phyloP scores from a whole-genome alignment of 2,797 vertebrate genomes.

The Lacerta bilineata region DNA sequence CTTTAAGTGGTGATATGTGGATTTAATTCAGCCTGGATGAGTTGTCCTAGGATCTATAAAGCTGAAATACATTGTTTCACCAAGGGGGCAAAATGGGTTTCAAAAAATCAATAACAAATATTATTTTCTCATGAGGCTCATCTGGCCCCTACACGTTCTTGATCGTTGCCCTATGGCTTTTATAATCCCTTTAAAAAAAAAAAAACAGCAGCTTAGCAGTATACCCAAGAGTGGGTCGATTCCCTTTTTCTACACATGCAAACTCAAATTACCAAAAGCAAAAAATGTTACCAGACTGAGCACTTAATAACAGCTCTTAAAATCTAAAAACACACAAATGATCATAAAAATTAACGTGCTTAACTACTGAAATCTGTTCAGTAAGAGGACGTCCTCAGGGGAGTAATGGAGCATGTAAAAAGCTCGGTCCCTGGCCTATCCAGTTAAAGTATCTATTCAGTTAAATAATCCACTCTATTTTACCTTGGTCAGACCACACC shows the following conservation, averaged over 20 bases:
- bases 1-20: slow-evolving; percentile 53
- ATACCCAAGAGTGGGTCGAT: not conserved
- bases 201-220: slow-evolving; percentile 30
- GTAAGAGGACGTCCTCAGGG: not conserved
- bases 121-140: slow-evolving; percentile 42
- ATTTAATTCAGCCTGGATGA: slow-evolving; percentile 53
- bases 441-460: too few species aligned
- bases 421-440: not conserved
- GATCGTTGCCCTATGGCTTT: slow-evolving; percentile 11
- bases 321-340: not conserved
- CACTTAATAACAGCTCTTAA: not conserved
- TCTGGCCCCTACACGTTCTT: slow-evolving; percentile 40
- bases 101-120: slow-evolving; percentile 43
- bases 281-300: not conserved
- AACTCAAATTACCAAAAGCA: not conserved
- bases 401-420: not conserved
- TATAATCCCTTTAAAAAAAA: slow-evolving; percentile 34
- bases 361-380: not conserved
- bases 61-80: slow-evolving; percentile 36
- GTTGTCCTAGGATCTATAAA: slow-evolving; percentile 46
- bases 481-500: too few species aligned
- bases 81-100: slow-evolving; percentile 28
- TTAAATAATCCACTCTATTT: too few species aligned
- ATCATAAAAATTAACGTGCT: not conserved
- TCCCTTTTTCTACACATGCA: not conserved